Evolutionary conservation across 1,140 invertebrate genomes (phyloP), one percentile per base, ranked within the genome.

Genomic region (Spodoptera litura): DNA sequence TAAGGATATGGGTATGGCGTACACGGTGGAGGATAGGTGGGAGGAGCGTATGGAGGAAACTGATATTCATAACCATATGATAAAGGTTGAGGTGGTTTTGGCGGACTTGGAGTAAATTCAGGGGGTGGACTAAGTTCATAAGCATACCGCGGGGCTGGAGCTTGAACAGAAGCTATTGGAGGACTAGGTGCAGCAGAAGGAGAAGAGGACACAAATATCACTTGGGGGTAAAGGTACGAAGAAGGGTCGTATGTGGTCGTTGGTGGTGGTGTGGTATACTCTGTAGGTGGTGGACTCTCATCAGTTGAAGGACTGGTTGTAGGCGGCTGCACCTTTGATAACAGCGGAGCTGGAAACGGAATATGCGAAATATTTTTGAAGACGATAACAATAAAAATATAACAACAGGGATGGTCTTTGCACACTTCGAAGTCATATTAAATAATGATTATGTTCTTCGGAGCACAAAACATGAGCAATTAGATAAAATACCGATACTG

Each of bases 161-260:
- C 53, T 70, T 49, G 51, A 12, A 85, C 51, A 8, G 82, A 15
- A 70, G 83, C 38, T 0, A 76, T 62, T 82, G 68, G 71, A 27
- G 15, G 55, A 13, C 83, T 59, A 8, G 83, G 15, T 55, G 82
- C 62, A 15, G 81, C 74, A 20, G 85, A 58, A 0, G 38, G 73
- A 11, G 84, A 61, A 61, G 83, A 79, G 2, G 88, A 68, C 8
- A 88, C 79, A 62, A 87, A 92, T 35, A 91, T 77, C 12, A 91
- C 71, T 76, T 88, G 89, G 2, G 78, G 72, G 25, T 74, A 58
- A 12, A 55, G 84, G 52, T 90, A 88, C 31, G 78, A 83, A 2
- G 84, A n/a, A 0, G 81, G 64, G 27, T 92, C 89, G 74, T 84
- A 86, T 0, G 78, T 78, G 10, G 66, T 27, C 52, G 77, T 73